phyloP scores from a whole-genome alignment of 1,140 invertebrate species.

The Zeugodacus cucurbitae region DNA sequence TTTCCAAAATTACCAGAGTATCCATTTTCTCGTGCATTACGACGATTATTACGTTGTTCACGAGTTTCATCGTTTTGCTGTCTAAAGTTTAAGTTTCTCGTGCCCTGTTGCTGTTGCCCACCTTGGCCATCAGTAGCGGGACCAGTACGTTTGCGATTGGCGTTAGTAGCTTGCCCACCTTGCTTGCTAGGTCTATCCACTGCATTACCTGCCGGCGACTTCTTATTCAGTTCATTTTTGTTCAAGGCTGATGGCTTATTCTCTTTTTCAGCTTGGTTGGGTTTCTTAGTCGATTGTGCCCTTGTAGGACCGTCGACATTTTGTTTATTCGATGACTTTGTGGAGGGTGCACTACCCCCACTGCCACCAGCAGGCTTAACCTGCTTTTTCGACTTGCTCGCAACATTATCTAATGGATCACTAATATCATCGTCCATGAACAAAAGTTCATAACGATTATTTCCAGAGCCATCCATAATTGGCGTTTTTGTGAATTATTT shows the following conservation, averaged over 20 bases:
- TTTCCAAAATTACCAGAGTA: slow-evolving; percentile 67
- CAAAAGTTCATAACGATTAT: slow-evolving; percentile 93
- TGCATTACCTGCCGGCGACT: slow-evolving; percentile 44
- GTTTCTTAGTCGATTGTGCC: slow-evolving; percentile 50
- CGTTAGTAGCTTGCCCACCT: slow-evolving; percentile 49
- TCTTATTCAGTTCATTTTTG: slow-evolving; percentile 58
- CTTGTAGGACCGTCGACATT: slow-evolving; percentile 8
- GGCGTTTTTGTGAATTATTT: slow-evolving; percentile 37
- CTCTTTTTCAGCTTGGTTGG: slow-evolving; percentile 81
- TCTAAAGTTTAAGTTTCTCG: slow-evolving; percentile 63
- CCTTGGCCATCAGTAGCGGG: slow-evolving; percentile 60
- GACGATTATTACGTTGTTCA: slow-evolving; percentile 79
- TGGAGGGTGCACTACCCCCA: slow-evolving; percentile 43
- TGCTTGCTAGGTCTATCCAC: slow-evolving; percentile 51
- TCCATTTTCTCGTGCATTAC: slow-evolving; percentile 75
- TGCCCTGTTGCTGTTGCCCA: slow-evolving; percentile 52
- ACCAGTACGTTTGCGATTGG: slow-evolving; percentile 44
- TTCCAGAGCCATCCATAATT: slow-evolving; percentile 87
- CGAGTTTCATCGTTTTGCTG: slow-evolving; percentile 70
- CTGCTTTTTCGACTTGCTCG: slow-evolving; percentile 83
- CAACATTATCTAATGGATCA: slow-evolving; percentile 89
- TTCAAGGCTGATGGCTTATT: slow-evolving; percentile 74
- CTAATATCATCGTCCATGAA: slow-evolving; percentile 85
- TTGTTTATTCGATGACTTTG: slow-evolving; percentile 48
- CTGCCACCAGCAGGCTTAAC: slow-evolving; percentile 40